A percentile compares a stretch with the other conserved stretches of the same genome.
These are phyloP conservation scores for Crambe crambe DNA, from an alignment of 37 sponge, comb jelly and placozoan species.

Conservation along the genomic window DNA sequence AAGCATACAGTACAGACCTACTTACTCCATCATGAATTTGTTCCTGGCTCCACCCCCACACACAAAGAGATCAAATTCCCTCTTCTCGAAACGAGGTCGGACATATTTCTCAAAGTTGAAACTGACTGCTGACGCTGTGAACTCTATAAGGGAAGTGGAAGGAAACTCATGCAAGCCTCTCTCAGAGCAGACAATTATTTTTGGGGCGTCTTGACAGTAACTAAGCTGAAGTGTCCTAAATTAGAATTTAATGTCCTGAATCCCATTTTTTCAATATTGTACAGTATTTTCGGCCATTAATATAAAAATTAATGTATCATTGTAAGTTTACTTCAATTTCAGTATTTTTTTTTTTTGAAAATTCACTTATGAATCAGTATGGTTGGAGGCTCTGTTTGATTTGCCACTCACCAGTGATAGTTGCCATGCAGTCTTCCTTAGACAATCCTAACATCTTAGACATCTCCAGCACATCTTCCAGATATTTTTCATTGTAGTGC, in stretches of 20 bases:
- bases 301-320: too few species aligned
- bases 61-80: conserved; percentile 49
- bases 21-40: conserved; percentile 38
- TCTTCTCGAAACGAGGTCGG: conserved; percentile 18
- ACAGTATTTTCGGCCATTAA: too few species aligned
- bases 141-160: conserved; percentile 7
- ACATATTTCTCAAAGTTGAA: conserved; percentile 34
- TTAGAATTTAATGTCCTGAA: too few species aligned
- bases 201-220: too few species aligned
- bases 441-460: conserved; percentile 18
- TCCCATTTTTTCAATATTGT: too few species aligned
- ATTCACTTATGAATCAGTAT: too few species aligned
- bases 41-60: conserved; percentile 81
- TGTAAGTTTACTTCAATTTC: too few species aligned
- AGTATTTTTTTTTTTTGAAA: too few species aligned
- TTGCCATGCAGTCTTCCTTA: conserved; percentile 39
- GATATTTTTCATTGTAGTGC: conserved; percentile 41
- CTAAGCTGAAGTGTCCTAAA: too few species aligned
- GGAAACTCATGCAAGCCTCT: background rate
- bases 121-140: conserved; percentile 49
- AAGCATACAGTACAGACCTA: too few species aligned
- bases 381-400: background rate
- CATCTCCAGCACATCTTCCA: conserved; percentile 1
- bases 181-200: too few species aligned
- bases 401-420: conserved; percentile 41